Base-by-base conservation (phyloP, 1,140 invertebrate genomes). In the Heliconius hewitsoni region DNA sequence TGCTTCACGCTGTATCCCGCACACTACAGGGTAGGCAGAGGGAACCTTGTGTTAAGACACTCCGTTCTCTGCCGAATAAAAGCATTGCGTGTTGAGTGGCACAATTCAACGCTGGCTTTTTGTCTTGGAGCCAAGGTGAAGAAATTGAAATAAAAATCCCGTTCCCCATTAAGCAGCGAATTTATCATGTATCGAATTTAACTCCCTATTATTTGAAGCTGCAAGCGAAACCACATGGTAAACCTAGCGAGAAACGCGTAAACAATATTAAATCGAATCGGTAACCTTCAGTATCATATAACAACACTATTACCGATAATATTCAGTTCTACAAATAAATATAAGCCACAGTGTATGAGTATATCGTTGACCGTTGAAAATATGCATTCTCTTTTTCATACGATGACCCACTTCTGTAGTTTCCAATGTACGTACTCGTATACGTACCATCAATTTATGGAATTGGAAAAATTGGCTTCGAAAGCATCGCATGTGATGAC, bases 381-480 rank as follows among this genome's bases (percentile, higher is more conserved):
- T 30, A 66, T 66, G 60, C 60, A 66, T 66, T 66, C 30, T 66
- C 27, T 66, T 66, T 66, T 66, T 66, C 27, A 27, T 66, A 66
- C 60, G 60, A 30, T 66, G 60, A 66, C 60, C 60, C 60, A 66
- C 60, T 66, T 66, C 27, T 30, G 60, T 66, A 66, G 23, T 66
- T 66, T 30, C 60, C 23, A 66, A n/a, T 66, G 60, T 66, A 66
- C 60, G n/a, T 57, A 23, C n/a, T n/a, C 55, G 55, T 57, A 23
- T 57, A 52, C 18, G 60, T 66, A 66, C 60, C 60, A 66, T 30
- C 60, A 66, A 66, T 66, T 66, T 66, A 66, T 66, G 60, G 60
- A 66, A 66, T 66, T 66, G 60, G 60, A 66, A 66, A 66, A 66
- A 66, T 66, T 66, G 60, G 60, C 60, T 66, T 66, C 60, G 60